Base-by-base conservation (phyloP, 1,140 invertebrate genomes). In the Pinna nobilis region DNA sequence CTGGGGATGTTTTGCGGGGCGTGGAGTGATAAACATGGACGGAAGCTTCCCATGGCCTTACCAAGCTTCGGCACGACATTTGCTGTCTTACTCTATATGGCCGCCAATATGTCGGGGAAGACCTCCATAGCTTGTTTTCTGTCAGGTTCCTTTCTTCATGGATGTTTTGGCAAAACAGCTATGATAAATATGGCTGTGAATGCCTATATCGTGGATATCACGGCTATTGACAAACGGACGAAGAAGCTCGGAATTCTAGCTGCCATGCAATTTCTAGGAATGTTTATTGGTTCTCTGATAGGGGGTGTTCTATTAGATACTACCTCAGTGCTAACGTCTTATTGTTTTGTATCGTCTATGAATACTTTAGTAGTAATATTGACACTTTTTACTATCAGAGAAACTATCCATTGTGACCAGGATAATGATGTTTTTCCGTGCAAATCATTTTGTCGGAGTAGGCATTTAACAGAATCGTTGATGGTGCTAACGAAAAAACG, bases 201-300 rank as follows among this genome's bases (percentile, higher is more conserved):
- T 39, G 85, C 83, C 68, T 86, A 85, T 61, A 76, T 81, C 3
- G 76, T 78, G 1, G 85, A 87, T 55, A 76, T 79, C 11, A 84
- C 78, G 33, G 70, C 39, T 3, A 51, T 70, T 0, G 77, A 79
- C 18, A 72, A 72, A 49, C 66, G 81, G 30, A 83, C 83, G 2
- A 78, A 76, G 25, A 77, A 78, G 44, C 63, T 87, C 18, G 83
- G 85, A 35, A 55, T 76, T 3, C 66, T 86, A n/a, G 75, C 85
- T 25, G 72, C 84, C 28, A 87, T 87, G 85, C 84, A 83, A 60
- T 87, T 84, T 74, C 66, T 86, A 33, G 85, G 85, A 11, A 80
- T 82, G 77, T 86, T 85, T 50, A 30, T 84, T 13, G 85, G 85
- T 11, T 86, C 84, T 33, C 70, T 86, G 11, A 23, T 78, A 11